Conservation (phyloP, 1,140 invertebrate genomes). For the Zaprionus kolodkinae region DNA sequence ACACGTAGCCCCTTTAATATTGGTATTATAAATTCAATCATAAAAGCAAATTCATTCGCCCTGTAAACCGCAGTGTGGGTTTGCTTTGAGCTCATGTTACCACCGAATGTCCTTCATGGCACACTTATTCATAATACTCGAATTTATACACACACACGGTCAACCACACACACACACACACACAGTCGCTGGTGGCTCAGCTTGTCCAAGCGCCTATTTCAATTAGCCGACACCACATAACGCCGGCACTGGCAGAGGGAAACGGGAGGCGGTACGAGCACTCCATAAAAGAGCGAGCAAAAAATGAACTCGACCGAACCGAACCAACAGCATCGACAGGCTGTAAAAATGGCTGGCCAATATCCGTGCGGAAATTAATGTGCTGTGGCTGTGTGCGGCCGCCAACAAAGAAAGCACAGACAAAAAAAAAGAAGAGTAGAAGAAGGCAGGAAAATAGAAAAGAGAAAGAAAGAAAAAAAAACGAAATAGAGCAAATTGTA, state of each 20-base stretch:
- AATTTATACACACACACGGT: conserved; percentile 25
- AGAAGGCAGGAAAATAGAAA: conserved; percentile 11
- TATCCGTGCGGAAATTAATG: conserved; percentile 80
- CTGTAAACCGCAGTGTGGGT: conserved; percentile 2
- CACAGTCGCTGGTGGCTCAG: neutral
- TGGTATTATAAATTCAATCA: neutral
- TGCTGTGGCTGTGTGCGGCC: conserved; percentile 53
- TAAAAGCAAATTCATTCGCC: neutral
- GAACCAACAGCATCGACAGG: conserved; percentile 41
- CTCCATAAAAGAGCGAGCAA: conserved; percentile 23
- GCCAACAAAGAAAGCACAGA: conserved; percentile 18
- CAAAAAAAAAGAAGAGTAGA: neutral
- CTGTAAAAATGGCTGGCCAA: conserved; percentile 65
- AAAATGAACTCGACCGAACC: conserved; percentile 31
- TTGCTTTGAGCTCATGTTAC: conserved; percentile 30
- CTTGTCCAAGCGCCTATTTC: conserved; percentile 53
- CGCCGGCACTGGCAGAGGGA: neutral
- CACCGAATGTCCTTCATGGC: conserved; percentile 31
- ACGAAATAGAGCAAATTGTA: conserved; percentile 7
- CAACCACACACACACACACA: conserved; percentile 10
- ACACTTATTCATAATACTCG: conserved; percentile 37
- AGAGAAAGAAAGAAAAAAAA: neutral
- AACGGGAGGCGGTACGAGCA: conserved; percentile 1
- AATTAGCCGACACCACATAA: conserved; percentile 68
- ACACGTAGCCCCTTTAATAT: neutral